Conservation (phyloP, 2,797 vertebrate species). For the Eulemur rubriventer region DNA sequence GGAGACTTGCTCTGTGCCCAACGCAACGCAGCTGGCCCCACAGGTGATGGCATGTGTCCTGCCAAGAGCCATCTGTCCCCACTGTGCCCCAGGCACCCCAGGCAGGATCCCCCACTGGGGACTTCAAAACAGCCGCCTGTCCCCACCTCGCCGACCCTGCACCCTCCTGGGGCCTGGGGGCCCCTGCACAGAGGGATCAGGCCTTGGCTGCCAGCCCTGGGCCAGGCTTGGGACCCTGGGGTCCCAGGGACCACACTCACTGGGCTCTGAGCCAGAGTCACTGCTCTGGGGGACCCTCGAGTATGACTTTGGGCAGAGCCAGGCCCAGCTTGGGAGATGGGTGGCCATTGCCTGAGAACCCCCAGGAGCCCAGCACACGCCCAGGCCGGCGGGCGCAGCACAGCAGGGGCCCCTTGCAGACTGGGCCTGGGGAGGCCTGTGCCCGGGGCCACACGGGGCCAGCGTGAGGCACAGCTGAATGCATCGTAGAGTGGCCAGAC, state of each 20-base stretch:
- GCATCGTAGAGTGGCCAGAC: neutral
- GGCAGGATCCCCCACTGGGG: neutral
- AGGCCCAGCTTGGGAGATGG: neutral
- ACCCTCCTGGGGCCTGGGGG: neutral
- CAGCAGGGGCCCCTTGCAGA: neutral
- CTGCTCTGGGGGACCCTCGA: too few relatives aligned
- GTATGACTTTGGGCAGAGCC: neutral
- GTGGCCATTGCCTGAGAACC: neutral
- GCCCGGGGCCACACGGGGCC: neutral
- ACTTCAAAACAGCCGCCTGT: slow-evolving; percentile 34
- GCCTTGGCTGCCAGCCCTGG: accelerated
- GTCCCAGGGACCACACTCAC: neutral
- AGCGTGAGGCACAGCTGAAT: neutral
- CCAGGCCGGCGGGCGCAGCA: too few relatives aligned
- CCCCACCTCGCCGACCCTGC: neutral
- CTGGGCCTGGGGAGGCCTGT: too few relatives aligned
- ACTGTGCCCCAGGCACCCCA: neutral
- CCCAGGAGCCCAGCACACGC: accelerated
- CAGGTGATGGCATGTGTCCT: neutral
- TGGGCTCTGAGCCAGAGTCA: neutral
- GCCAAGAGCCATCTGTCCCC: slow-evolving; percentile 48
- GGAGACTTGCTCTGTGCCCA: neutral
- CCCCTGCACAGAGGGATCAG: neutral
- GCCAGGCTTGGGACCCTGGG: neutral
- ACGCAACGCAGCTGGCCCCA: neutral